Evolutionary conservation across 30 jellyfish, hydroid and myxozoan species (phyloP).

Genomic region (Hydra vulgaris): DNA sequence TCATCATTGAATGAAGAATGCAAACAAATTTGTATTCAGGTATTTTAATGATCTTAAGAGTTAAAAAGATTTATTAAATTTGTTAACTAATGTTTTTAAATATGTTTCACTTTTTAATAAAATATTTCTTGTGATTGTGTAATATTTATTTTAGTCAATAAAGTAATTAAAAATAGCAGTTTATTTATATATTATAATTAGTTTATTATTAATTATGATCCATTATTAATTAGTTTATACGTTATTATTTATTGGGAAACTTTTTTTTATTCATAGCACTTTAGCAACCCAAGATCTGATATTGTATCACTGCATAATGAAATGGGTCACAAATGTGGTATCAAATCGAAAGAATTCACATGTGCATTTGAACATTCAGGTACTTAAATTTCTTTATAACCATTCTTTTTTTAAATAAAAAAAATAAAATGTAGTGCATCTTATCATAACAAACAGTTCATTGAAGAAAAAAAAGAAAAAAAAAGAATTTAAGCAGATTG

Average conservation of each 20-base stretch:
- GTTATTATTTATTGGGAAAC: not conserved
- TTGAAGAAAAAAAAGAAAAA: too few relatives aligned
- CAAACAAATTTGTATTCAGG: conserved; percentile 19
- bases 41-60: not conserved
- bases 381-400: not conserved
- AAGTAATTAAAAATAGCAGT: too few relatives aligned
- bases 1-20: conserved; percentile 8
- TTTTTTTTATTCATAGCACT: conserved; percentile 5
- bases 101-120: too few relatives aligned
- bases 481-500: too few relatives aligned
- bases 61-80: not conserved
- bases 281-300: conserved; percentile 20
- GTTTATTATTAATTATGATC: too few relatives aligned
- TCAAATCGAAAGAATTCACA: conserved; percentile 18
- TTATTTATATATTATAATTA: too few relatives aligned
- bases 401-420: not conserved
- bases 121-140: too few relatives aligned
- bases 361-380: conserved; percentile 18
- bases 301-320: not conserved
- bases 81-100: too few relatives aligned
- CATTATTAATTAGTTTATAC: not conserved
- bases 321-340: conserved; percentile 12
- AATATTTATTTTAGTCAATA: too few relatives aligned
- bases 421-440: too few relatives aligned
- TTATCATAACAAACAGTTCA: too few relatives aligned